Percentiles rank a stretch among this genome's conserved stretches.
Evolutionary conservation across 1,140 invertebrate species (phyloP).

Genomic region (Macrostomum lignano): DNA sequence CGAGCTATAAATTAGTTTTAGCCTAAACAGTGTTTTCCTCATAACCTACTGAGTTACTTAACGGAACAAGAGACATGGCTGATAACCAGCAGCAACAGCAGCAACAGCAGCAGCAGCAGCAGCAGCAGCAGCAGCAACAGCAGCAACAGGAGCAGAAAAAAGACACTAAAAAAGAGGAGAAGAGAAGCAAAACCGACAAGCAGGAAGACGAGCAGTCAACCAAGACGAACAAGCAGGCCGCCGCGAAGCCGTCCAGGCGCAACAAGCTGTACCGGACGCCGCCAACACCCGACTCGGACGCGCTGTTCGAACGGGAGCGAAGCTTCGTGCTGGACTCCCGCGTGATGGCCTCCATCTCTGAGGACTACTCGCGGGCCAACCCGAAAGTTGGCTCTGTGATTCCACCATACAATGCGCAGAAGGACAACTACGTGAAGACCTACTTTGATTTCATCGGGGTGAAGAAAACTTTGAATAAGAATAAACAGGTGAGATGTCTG

Average conservation of each 20-base stretch:
- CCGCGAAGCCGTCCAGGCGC: constrained; percentile 1
- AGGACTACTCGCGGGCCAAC: constrained; percentile 21
- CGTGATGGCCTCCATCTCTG: constrained; percentile 17
- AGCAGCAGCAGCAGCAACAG: too few species aligned
- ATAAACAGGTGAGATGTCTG: constrained; percentile 18
- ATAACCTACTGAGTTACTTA: too few species aligned
- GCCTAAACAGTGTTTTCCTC: too few species aligned
- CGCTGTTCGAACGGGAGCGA: constrained; percentile 14
- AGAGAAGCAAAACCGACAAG: too few species aligned
- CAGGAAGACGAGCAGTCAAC: too few species aligned
- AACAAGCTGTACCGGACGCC: constrained; percentile 27
- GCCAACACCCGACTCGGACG: constrained; percentile 16
- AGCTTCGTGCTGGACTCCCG: constrained; percentile 23
- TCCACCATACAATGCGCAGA: constrained; percentile 24
- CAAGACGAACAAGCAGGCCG: too few species aligned
- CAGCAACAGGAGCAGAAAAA: too few species aligned
- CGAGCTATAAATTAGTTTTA: too few species aligned
- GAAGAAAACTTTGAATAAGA: constrained; percentile 14
- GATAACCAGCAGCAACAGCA: too few species aligned
- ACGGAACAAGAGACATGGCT: too few species aligned
- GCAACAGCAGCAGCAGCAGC: too few species aligned
- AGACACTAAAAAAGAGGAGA: too few species aligned
- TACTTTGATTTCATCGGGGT: constrained; percentile 22
- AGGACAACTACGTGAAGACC: constrained; percentile 14
- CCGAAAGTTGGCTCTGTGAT: constrained; percentile 26